Base-by-base conservation (phyloP, 2,888 invertebrate species). In the Hermodice carunculata region DNA sequence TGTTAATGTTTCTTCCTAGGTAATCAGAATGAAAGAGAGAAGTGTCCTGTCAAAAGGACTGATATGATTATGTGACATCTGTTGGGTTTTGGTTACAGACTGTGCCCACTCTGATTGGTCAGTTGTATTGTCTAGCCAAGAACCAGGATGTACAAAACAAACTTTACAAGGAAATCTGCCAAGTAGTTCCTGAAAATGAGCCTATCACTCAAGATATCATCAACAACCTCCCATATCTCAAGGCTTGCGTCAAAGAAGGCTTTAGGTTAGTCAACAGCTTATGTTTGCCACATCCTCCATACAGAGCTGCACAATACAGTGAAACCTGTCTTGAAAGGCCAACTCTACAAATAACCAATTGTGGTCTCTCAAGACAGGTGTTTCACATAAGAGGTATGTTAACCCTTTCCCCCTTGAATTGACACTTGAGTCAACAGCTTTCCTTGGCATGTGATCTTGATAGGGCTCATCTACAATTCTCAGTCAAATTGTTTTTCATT, bases 231-330 rank as follows among this genome's bases (percentile, higher is more conserved):
- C 85, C 87, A 0, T 96, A 93, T 80, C 88, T 93, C 0, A 92
- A 92, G 80, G 92, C 93, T 44, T 92, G 73, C 86, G 77, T 96
- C 1, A 96, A 95, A 82, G 97, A 97, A 86, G 74, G 80, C 6
- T 80, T 82, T 69, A 79, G 83, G 83, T 82, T 22, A 48, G 6
- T 19, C 22, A n/a, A n/a, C n/a, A n/a, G n/a, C n/a, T n/a, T n/a
- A n/a, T n/a, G n/a, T n/a, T n/a, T n/a, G n/a, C n/a, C n/a, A n/a
- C n/a, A n/a, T n/a, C n/a, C n/a, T n/a, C n/a, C n/a, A n/a, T n/a
- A n/a, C n/a, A n/a, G n/a, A n/a, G n/a, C n/a, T n/a, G n/a, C n/a
- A n/a, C n/a, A n/a, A n/a, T n/a, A n/a, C n/a, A n/a, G n/a, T n/a
- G n/a, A n/a, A n/a, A n/a, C n/a, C n/a, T n/a, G n/a, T n/a, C n/a